Evolutionary conservation across 1,140 invertebrate genomes (phyloP).

Genomic region (Monomorium pharaonis): DNA sequence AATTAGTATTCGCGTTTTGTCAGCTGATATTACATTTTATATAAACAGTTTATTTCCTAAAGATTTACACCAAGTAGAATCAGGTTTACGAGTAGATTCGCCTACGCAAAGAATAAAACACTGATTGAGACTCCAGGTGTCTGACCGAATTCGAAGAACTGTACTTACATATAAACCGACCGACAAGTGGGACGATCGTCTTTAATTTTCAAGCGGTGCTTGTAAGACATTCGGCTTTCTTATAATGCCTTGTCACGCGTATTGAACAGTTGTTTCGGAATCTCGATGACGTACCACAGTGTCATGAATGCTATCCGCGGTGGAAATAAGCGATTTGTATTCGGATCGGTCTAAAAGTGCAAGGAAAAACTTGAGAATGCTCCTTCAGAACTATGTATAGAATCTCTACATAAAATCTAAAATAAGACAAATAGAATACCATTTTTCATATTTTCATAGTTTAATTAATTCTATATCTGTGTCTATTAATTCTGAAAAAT

Average conservation of each 20-base stretch:
- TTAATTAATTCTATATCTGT: not conserved
- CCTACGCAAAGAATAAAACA: not conserved
- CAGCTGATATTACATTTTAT: not conserved
- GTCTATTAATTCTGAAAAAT: not conserved
- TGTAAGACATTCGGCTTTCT: slow-evolving; percentile 40
- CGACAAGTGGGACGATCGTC: slow-evolving; percentile 29
- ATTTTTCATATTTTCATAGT: not conserved
- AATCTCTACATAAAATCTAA: not conserved
- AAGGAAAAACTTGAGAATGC: not conserved
- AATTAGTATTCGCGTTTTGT: not conserved
- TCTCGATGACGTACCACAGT: not conserved
- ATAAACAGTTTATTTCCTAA: not conserved
- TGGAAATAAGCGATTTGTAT: not conserved
- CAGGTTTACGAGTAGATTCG: too few species aligned
- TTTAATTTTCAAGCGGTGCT: not conserved
- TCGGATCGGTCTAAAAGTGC: not conserved
- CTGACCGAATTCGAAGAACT: not conserved
- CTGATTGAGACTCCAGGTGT: not conserved
- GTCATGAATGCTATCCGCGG: not conserved
- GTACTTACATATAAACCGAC: not conserved
- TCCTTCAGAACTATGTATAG: not conserved
- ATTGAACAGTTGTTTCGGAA: not conserved
- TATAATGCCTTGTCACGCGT: slow-evolving; percentile 16
- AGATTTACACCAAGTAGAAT: not conserved
- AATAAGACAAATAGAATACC: not conserved